Percentiles rank a stretch among this genome's conserved stretches.
phyloP scores from a whole-genome alignment of 2,888 invertebrate species.

The Agrotis puta region DNA sequence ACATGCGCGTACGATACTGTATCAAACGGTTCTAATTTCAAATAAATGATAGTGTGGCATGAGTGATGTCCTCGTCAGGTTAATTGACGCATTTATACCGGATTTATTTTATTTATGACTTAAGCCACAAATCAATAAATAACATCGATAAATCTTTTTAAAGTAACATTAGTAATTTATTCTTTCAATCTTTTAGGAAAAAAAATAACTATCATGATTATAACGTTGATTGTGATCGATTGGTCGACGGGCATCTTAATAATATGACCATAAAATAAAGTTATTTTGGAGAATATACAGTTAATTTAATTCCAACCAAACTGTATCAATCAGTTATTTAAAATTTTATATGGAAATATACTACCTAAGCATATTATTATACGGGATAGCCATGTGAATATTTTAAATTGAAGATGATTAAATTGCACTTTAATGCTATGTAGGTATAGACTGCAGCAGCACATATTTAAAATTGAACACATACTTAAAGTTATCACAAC shows the following conservation, averaged over 20 bases:
- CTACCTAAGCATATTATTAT: too few species aligned
- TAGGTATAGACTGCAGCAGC: too few species aligned
- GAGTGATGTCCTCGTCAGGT: slow-evolving; percentile 25
- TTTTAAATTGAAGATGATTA: not conserved
- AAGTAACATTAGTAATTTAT: slow-evolving; percentile 35
- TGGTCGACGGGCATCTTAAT: slow-evolving; percentile 11
- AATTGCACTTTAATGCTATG: not conserved
- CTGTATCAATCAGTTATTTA: not conserved
- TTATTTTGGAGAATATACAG: not conserved
- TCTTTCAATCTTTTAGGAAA: slow-evolving; percentile 17
- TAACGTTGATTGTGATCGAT: slow-evolving; percentile 38
- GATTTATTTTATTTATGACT: slow-evolving; percentile 15
- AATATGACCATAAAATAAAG: slow-evolving; percentile 16
- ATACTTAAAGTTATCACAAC: not conserved
- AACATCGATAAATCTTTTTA: slow-evolving; percentile 36
- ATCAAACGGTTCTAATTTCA: slow-evolving; percentile 23
- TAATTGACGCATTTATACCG: slow-evolving; percentile 13
- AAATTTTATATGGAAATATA: slow-evolving; percentile 9
- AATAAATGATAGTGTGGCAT: slow-evolving; percentile 7
- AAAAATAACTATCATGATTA: not conserved
- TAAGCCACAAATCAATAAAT: slow-evolving; percentile 7
- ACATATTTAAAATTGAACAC: not conserved
- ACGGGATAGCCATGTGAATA: not conserved
- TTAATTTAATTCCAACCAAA: not conserved
- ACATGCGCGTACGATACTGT: slow-evolving; percentile 25